These are phyloP conservation scores for Ctenodactylus gundi DNA, from an alignment of 2,113 vertebrate genomes.

Conservation along the genomic window DNA sequence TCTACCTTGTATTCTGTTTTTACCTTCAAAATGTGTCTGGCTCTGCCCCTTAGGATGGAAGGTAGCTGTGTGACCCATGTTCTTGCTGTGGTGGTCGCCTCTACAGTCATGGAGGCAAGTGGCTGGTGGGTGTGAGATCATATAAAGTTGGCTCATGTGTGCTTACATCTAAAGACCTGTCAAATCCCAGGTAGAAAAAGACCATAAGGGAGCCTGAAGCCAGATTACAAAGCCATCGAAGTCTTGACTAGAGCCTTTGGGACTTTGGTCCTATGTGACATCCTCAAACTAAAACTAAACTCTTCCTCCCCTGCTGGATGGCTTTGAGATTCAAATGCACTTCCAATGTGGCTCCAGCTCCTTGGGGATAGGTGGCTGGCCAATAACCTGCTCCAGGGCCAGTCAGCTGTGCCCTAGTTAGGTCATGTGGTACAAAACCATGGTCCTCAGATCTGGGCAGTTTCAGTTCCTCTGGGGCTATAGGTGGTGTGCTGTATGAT, in stretches of 20 bases:
- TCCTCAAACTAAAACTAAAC: too few relatives aligned
- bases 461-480: neutral
- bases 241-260: too few relatives aligned
- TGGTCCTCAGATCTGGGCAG: neutral
- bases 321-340: neutral
- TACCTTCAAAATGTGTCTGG: rapidly evolving
- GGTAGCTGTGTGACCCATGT: rapidly evolving
- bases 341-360: neutral
- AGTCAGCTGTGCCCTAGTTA: neutral
- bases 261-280: too few relatives aligned
- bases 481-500: neutral
- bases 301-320: neutral
- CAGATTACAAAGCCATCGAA: neutral
- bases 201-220: rapidly evolving
- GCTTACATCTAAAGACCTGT: neutral
- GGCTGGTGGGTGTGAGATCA: neutral
- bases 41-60: neutral
- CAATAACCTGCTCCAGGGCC: neutral
- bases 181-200: neutral
- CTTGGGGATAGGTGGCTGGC: neutral
- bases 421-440: neutral
- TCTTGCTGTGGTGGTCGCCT: neutral
- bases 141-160: neutral
- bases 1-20: neutral
- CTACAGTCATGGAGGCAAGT: neutral